Conservation (phyloP, 2,888 invertebrate genomes). For the Agrochola litura region DNA sequence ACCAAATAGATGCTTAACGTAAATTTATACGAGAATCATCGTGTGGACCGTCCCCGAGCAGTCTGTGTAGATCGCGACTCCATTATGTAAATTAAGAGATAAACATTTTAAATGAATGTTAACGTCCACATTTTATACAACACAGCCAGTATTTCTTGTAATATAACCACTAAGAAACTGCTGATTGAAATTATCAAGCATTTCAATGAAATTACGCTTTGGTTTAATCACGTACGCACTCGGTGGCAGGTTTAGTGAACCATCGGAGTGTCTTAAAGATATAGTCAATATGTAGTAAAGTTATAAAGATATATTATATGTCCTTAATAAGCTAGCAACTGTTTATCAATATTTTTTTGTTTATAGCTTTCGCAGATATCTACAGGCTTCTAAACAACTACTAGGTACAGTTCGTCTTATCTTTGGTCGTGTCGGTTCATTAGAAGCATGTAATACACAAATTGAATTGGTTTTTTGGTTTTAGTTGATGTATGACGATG, state of each 20-base stretch:
- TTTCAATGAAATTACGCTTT: conserved; percentile 61
- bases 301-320: conserved; percentile 38
- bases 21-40: conserved; percentile 74
- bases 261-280: conserved; percentile 15
- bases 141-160: conserved; percentile 75
- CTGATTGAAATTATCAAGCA: conserved; percentile 66
- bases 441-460: conserved; percentile 15
- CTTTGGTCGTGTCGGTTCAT: conserved; percentile 15
- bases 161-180: conserved; percentile 64
- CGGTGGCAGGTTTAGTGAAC: conserved; percentile 44
- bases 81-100: conserved; percentile 87
- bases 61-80: conserved; percentile 79
- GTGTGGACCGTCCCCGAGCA: conserved; percentile 81
- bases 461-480: conserved; percentile 19
- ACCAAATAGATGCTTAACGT: conserved; percentile 69
- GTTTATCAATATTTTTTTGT: conserved; percentile 50
- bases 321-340: conserved; percentile 55
- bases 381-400: conserved; percentile 22
- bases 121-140: conserved; percentile 77
- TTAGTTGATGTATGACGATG: conserved; percentile 5
- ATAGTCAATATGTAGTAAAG: conserved; percentile 28
- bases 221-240: conserved; percentile 56
- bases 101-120: conserved; percentile 86
- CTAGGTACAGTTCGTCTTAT: conserved; percentile 26
- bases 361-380: conserved; percentile 44